Base-by-base conservation (phyloP, 2,888 invertebrate species). In the Eudemis profundana region DNA sequence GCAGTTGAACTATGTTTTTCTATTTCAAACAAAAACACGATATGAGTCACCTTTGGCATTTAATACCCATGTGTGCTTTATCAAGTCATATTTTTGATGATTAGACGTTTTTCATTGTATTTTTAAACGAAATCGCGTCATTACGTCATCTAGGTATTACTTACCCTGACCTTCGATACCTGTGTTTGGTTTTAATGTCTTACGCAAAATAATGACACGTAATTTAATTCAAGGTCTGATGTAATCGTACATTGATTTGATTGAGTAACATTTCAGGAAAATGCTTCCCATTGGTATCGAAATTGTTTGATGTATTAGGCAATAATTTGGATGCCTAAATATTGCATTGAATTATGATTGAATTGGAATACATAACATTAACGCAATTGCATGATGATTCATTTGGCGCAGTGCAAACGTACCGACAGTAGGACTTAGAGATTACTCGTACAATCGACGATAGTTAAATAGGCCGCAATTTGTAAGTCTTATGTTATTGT, bases 101-200 rank as follows among this genome's bases (percentile, higher is more conserved):
- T n/a, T n/a, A n/a, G n/a, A n/a, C n/a, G n/a, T n/a, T n/a, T n/a
- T n/a, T n/a, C n/a, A n/a, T n/a, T n/a, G n/a, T n/a, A n/a, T 33
- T 5, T 33, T 33, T 33, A 27, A 54, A 42, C 42, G 14, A 44
- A 60, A 50, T n/a, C 40, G 17, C 44, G 29, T 7, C 19, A 47
- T 23, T 12, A 33, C 27, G 15, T 33, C 19, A 29, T 42, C 1
- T 61, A 50, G 29, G 27, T 21, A 27, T 27, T 23, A n/a, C n/a
- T n/a, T n/a, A n/a, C n/a, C n/a, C 15, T 61, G 15, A 36, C 61
- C 61, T 61, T 61, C 33, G 14, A 17, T 15, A 42, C 7, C 23
- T 2, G 40, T 38, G 36, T 53, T 33, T 29, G 33, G 36, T 54
- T 23, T 27, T 42, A 42, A 15, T 54, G 14, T 23, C 23, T 46